Conservation (phyloP, 1,140 invertebrate genomes). For the Platyscapa corneri region DNA sequence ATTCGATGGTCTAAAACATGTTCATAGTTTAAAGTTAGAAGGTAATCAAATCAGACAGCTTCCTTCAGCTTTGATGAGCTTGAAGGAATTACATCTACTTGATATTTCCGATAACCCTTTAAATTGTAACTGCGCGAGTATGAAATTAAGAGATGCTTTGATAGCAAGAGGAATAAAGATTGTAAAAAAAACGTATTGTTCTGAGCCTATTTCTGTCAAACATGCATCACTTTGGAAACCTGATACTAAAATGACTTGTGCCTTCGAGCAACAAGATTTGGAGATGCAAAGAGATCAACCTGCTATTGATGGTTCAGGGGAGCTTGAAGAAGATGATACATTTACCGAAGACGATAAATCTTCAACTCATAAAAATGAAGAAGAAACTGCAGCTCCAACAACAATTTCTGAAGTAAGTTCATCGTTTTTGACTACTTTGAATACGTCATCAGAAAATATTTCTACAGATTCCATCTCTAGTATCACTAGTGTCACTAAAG, state of each 20-base stretch:
- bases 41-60: constrained; percentile 62
- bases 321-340: constrained; percentile 49
- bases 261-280: constrained; percentile 63
- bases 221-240: constrained; percentile 58
- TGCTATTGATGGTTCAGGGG: constrained; percentile 1
- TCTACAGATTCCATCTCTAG: neutral
- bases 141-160: constrained; percentile 62
- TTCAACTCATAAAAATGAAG: neutral
- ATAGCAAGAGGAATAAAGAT: constrained; percentile 59
- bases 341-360: constrained; percentile 33
- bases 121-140: constrained; percentile 74
- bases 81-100: constrained; percentile 78
- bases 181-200: constrained; percentile 62
- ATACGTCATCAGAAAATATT: neutral
- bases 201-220: constrained; percentile 59
- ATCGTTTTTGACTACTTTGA: neutral
- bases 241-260: constrained; percentile 58
- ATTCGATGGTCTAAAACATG: constrained; percentile 61
- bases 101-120: constrained; percentile 80
- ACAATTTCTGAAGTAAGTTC: neutral
- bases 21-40: constrained; percentile 62
- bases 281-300: constrained; percentile 69
- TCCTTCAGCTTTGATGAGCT: constrained; percentile 65
- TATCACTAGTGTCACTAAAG: neutral
- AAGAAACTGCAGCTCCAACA: neutral